phyloP scores from a whole-genome alignment of 2,113 vertebrate species.

The Anoura caudifer region DNA sequence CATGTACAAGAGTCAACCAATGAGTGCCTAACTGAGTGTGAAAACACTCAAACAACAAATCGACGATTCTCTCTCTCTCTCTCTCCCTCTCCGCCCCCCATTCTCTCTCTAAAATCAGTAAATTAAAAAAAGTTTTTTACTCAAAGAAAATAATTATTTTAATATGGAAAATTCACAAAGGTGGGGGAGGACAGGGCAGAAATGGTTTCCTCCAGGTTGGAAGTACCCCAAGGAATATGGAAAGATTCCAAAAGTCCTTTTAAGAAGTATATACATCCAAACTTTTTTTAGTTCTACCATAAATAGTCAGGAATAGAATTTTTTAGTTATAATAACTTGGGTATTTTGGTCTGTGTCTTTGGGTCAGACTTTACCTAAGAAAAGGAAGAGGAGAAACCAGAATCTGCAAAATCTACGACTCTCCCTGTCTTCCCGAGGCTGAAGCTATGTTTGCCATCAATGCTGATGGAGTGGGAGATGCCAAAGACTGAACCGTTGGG shows the following conservation, averaged over 20 bases:
- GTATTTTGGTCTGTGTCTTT: slow-evolving; percentile 40
- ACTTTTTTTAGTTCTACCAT: neutral
- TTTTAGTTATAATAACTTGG: slow-evolving; percentile 27
- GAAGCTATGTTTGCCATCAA: slow-evolving; percentile 95
- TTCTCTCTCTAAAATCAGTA: too few relatives aligned
- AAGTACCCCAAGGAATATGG: neutral
- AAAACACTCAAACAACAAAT: too few relatives aligned
- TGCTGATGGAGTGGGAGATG: slow-evolving; percentile 90
- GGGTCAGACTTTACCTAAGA: slow-evolving; percentile 87
- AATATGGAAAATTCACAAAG: neutral
- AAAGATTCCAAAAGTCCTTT: neutral
- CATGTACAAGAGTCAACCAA: too few relatives aligned
- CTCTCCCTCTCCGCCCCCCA: too few relatives aligned
- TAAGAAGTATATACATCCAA: neutral
- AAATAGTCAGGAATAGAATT: neutral
- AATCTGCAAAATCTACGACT: slow-evolving; percentile 96
- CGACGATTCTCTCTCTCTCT: too few relatives aligned
- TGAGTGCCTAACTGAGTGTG: too few relatives aligned
- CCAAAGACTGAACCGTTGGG: slow-evolving; percentile 84
- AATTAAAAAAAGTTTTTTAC: too few relatives aligned
- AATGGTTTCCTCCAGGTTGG: neutral
- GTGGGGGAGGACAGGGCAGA: neutral
- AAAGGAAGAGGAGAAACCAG: slow-evolving; percentile 92
- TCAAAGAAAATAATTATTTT: neutral
- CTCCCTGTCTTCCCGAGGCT: slow-evolving; percentile 90